phyloP scores from a whole-genome alignment of 1,140 invertebrate species.

The Meloidogyne chitwoodi region DNA sequence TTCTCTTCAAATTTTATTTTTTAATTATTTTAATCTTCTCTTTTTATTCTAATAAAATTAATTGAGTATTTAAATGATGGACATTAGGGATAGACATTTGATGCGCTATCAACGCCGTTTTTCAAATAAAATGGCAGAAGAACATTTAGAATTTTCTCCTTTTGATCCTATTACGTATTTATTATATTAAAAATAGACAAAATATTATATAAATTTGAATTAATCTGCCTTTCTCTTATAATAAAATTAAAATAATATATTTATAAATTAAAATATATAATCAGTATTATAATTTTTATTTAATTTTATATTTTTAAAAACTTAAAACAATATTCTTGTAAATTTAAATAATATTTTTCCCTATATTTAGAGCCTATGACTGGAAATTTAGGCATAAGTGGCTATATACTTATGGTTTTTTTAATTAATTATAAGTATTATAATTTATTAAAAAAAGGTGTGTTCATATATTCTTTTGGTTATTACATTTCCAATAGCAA shows the following conservation, averaged over 20 bases:
- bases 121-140: not conserved
- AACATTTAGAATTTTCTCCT: not conserved
- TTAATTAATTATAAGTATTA: slow-evolving; percentile 62
- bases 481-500: slow-evolving; percentile 84
- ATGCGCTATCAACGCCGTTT: not conserved
- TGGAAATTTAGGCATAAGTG: slow-evolving; percentile 15
- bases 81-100: not conserved
- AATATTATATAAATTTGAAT: not conserved
- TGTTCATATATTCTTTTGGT: slow-evolving; percentile 71
- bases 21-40: too few species aligned
- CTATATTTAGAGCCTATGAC: slow-evolving; percentile 27
- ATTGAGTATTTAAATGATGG: not conserved
- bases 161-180: not conserved
- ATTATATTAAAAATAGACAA: not conserved
- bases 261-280: too few species aligned
- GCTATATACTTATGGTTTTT: slow-evolving; percentile 18
- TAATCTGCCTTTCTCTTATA: too few species aligned
- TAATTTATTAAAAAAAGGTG: slow-evolving; percentile 73
- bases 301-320: too few species aligned
- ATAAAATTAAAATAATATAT: too few species aligned
- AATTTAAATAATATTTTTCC: not conserved
- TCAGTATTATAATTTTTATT: too few species aligned
- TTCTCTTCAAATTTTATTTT: too few species aligned
- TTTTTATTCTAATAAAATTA: too few species aligned
- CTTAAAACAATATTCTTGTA: too few species aligned